Evolutionary conservation across 2,888 invertebrate genomes (phyloP).

Genomic region (Ligdia adustata): DNA sequence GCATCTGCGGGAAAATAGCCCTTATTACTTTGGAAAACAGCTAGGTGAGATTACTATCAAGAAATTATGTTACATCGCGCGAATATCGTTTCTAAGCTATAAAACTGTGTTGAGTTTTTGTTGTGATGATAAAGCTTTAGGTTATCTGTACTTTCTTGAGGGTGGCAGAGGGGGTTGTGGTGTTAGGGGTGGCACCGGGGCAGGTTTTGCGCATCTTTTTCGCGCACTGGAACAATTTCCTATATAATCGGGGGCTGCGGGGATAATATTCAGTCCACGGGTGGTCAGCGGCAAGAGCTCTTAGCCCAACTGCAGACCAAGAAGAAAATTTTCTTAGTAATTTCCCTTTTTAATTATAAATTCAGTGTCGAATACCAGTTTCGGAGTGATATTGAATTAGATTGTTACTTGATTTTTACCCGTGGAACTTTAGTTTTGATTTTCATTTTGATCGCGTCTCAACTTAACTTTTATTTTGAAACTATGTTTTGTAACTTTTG

Average conservation of each 20-base stretch:
- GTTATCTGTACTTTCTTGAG: neutral
- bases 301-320: neutral
- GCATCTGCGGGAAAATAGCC: neutral
- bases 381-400: neutral
- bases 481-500: neutral
- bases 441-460: neutral
- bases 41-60: neutral
- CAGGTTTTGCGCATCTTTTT: neutral
- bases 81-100: too few species aligned
- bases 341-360: neutral
- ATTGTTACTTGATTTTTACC: neutral
- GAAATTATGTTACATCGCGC: neutral
- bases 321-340: neutral
- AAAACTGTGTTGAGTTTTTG: neutral
- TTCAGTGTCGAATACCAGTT: neutral
- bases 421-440: neutral
- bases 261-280: constrained; percentile 7
- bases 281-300: neutral
- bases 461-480: constrained; percentile 2
- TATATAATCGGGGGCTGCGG: constrained; percentile 10
- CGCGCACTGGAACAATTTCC: neutral
- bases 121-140: neutral
- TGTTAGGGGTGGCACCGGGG: neutral
- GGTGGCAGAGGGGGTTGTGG: neutral
- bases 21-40: neutral